Evolutionary conservation across 2,113 vertebrate species (phyloP).

Genomic region (Cyphomyrus discorhynchus): DNA sequence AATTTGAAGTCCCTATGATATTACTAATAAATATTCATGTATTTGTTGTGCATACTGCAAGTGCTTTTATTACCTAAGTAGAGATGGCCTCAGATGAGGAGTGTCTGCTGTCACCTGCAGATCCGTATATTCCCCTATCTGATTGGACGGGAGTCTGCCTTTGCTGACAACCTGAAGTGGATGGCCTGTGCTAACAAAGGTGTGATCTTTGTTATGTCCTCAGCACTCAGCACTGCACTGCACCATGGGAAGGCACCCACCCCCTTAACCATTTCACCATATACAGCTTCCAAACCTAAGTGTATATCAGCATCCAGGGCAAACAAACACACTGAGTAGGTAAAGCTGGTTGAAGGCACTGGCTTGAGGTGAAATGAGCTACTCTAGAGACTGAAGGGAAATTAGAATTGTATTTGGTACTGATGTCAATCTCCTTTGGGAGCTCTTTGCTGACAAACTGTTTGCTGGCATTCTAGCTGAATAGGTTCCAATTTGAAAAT

Average conservation of each 20-base stretch:
- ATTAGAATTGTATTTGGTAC: constrained; percentile 17
- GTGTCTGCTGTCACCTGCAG: constrained; percentile 54
- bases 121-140: constrained; percentile 96
- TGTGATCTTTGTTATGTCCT: constrained; percentile 45
- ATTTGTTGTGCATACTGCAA: neutral
- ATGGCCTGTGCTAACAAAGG: constrained; percentile 99
- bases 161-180: constrained; percentile 98
- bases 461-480: constrained; percentile 38
- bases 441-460: constrained; percentile 39
- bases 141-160: constrained; percentile 94
- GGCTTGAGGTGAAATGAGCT: neutral
- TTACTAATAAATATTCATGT: neutral
- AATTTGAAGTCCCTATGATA: neutral
- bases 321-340: constrained; percentile 23
- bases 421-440: constrained; percentile 48
- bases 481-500: constrained; percentile 34
- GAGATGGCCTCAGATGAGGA: neutral
- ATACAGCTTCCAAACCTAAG: neutral
- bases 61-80: neutral
- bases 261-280: neutral
- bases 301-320: neutral
- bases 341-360: constrained; percentile 31
- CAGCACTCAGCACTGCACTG: neutral
- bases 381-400: neutral
- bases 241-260: constrained; percentile 14